These are phyloP conservation scores for Macropodus opercularis DNA, from an alignment of 2,797 vertebrate genomes.

Conservation along the genomic window DNA sequence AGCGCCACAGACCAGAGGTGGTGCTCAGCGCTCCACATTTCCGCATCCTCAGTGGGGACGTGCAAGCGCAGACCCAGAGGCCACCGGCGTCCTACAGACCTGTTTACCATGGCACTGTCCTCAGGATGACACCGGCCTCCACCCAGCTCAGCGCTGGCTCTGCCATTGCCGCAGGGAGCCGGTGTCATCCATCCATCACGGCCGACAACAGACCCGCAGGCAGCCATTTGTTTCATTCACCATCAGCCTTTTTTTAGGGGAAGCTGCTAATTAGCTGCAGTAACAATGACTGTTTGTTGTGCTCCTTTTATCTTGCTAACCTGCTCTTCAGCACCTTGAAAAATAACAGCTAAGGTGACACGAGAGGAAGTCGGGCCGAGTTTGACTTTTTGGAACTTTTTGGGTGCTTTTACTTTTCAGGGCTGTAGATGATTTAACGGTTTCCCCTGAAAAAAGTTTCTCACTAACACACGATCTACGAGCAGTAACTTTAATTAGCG, in stretches of 20 bases:
- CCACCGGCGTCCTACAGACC: slow-evolving; percentile 58
- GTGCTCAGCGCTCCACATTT: slow-evolving; percentile 48
- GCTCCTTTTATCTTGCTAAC: slow-evolving; percentile 55
- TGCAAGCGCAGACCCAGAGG: slow-evolving; percentile 55
- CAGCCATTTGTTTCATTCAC: slow-evolving; percentile 48
- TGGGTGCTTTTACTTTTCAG: background rate
- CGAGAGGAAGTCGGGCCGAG: background rate
- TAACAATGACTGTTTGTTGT: slow-evolving; percentile 50
- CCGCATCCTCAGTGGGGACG: slow-evolving; percentile 38
- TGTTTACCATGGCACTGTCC: slow-evolving; percentile 48
- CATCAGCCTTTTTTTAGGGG: slow-evolving; percentile 46
- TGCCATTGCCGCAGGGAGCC: slow-evolving; percentile 67
- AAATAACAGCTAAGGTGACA: slow-evolving; percentile 54
- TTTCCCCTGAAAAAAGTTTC: background rate
- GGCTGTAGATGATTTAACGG: background rate
- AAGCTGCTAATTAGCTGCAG: slow-evolving; percentile 67
- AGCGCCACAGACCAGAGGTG: slow-evolving; percentile 32
- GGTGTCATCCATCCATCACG: slow-evolving; percentile 75
- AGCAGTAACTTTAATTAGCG: background rate
- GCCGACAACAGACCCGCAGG: slow-evolving; percentile 37
- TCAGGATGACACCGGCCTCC: slow-evolving; percentile 21
- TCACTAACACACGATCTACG: background rate
- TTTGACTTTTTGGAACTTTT: slow-evolving; percentile 52
- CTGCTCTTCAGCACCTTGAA: slow-evolving; percentile 49
- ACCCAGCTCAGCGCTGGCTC: slow-evolving; percentile 1